Base-by-base conservation (phyloP, 2,797 vertebrate genomes). In the Loris lydekkerianus region DNA sequence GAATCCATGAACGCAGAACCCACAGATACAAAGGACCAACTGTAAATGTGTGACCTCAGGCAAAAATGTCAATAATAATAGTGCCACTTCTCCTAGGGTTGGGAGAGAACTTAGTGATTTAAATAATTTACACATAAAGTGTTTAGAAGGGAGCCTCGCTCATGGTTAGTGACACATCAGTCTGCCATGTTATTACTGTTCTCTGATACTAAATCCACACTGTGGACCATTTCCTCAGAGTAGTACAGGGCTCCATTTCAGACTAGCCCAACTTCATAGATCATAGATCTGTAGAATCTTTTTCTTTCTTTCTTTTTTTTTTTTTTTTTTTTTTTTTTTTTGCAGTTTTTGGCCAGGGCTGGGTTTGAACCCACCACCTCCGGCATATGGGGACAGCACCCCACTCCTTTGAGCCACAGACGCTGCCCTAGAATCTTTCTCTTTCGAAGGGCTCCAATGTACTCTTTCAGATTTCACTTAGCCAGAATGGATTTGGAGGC, bases 151-250 rank as follows among this genome's bases (percentile, higher is more conserved):
- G 13, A 15, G 18, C 20, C 3, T 31, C 25, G 37, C 14, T 53
- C 11, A 9, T 8, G 31, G 10, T 8, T 10, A 15, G 6, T 7
- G 29, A 5, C 21, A 1, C 10, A 3, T 18, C 21, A 6, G 49
- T 56, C 46, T 29, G 27, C 31, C 14, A 5, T 34, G 10, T 8
- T 37, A 25, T 75, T n/a, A 11, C 21, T 76, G 5, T 18, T 37
- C 72, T 13, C 85, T 72, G 56, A 70, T 11, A 15, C 1, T 27
- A 40, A 88, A 46, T 69, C 46, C 56, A 14, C 2, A 29, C 61
- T 2, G 34, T 21, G 7, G 27, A 21, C 4, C 18, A 49, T 69
- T 84, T 67, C 17, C 46, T 67, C 34, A 23, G 21, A 17, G 0
- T 2, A 2, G 10, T 14, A 7, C 20, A 27, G 75, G 83, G 10